Evolutionary conservation across 1,140 invertebrate species (phyloP).

Genomic region (Zaprionus ghesquierei): DNA sequence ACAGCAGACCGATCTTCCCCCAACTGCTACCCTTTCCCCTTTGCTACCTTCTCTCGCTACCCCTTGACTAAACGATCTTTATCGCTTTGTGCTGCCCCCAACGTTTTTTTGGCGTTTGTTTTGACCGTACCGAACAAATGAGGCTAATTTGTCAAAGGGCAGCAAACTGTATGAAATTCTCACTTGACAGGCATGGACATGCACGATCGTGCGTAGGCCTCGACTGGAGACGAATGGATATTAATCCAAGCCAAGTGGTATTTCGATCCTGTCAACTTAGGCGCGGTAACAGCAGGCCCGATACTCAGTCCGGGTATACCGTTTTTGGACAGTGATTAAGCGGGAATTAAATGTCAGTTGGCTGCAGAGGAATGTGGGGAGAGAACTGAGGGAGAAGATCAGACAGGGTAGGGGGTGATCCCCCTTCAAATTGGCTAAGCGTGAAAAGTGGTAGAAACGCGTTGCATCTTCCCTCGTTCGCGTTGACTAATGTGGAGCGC

Average conservation of each 20-base stretch:
- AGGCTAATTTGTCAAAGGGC: slow-evolving; percentile 74
- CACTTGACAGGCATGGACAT: slow-evolving; percentile 68
- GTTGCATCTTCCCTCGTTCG: not conserved
- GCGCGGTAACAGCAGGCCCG: slow-evolving; percentile 35
- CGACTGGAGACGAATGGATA: slow-evolving; percentile 37
- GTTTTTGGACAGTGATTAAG: slow-evolving; percentile 80
- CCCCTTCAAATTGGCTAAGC: slow-evolving; percentile 41
- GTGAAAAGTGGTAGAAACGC: slow-evolving; percentile 60
- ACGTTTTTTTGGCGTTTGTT: slow-evolving; percentile 54
- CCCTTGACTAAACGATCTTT: slow-evolving; percentile 55
- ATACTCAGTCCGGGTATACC: slow-evolving; percentile 45
- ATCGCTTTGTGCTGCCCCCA: slow-evolving; percentile 62
- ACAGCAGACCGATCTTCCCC: slow-evolving; percentile 14
- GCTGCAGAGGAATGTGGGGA: slow-evolving; percentile 48
- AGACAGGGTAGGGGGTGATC: not conserved
- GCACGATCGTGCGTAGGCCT: slow-evolving; percentile 27
- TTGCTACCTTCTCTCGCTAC: not conserved
- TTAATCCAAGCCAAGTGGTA: slow-evolving; percentile 60
- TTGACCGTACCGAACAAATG: slow-evolving; percentile 79
- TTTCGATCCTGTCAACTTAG: slow-evolving; percentile 64
- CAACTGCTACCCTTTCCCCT: not conserved
- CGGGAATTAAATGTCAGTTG: slow-evolving; percentile 77
- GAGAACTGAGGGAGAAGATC: slow-evolving; percentile 1
- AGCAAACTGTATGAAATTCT: slow-evolving; percentile 67
- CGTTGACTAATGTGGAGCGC: slow-evolving; percentile 64